A percentile compares a stretch with the other conserved stretches of the same genome.
phyloP scores from a whole-genome alignment of 2,113 vertebrate genomes.

The Cepphus grylle region DNA sequence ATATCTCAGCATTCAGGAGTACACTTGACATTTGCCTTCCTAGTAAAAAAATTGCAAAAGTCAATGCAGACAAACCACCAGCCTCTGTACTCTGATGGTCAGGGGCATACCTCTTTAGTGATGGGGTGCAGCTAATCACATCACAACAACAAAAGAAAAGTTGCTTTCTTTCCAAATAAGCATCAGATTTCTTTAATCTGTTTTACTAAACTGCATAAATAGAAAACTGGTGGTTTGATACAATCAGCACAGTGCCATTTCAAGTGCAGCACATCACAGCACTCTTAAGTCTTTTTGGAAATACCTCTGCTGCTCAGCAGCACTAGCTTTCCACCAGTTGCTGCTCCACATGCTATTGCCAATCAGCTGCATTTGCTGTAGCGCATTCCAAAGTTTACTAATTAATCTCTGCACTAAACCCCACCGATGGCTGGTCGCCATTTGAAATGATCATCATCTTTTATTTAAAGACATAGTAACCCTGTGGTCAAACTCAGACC shows the following conservation, averaged over 20 bases:
- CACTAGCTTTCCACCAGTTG: constrained; percentile 73
- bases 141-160: neutral
- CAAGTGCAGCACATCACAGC: constrained; percentile 54
- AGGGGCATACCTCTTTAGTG: neutral
- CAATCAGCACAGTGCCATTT: constrained; percentile 38
- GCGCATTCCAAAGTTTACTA: constrained; percentile 75
- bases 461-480: constrained; percentile 64
- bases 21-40: neutral
- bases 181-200: neutral
- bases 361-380: constrained; percentile 80
- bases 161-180: neutral
- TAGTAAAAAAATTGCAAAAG: neutral
- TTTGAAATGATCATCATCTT: constrained; percentile 48
- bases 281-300: constrained; percentile 73
- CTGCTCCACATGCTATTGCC: constrained; percentile 85
- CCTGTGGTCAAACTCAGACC: neutral
- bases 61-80: neutral
- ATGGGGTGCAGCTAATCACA: neutral
- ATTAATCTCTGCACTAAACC: constrained; percentile 74
- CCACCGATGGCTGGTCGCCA: constrained; percentile 40
- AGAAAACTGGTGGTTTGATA: neutral
- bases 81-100: neutral
- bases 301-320: constrained; percentile 60
- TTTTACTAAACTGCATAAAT: neutral
- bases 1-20: neutral